Evolutionary conservation across 2,797 vertebrate genomes (phyloP).

Genomic region (Anabacerthia variegaticeps): DNA sequence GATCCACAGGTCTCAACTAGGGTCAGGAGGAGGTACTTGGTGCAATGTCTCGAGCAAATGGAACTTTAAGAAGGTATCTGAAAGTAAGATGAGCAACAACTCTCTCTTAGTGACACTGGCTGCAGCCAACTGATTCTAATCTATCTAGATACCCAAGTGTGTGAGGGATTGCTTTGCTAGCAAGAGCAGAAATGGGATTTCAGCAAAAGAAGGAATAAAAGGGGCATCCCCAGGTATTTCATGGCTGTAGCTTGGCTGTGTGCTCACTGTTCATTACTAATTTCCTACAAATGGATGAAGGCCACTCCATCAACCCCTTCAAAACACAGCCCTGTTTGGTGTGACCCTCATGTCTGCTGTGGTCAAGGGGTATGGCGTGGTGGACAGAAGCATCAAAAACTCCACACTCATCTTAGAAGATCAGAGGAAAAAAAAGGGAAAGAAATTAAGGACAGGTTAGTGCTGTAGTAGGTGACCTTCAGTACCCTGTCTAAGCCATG

Average conservation of each 20-base stretch:
- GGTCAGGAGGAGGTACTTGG: not conserved
- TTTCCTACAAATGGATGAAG: not conserved
- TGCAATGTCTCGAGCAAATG: not conserved
- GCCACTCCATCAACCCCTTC: not conserved
- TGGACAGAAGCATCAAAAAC: not conserved
- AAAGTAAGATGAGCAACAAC: not conserved
- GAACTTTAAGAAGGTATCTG: not conserved
- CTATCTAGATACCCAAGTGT: not conserved
- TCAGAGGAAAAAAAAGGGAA: not conserved
- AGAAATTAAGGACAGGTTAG: not conserved
- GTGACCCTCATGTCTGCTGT: not conserved
- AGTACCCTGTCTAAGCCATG: not conserved
- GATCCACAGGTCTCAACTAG: not conserved
- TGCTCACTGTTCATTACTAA: not conserved
- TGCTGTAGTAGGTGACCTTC: not conserved
- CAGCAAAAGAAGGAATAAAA: not conserved
- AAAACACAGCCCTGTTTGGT: not conserved
- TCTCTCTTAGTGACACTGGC: not conserved
- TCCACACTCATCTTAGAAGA: accelerated
- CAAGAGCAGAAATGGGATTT: not conserved
- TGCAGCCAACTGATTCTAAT: not conserved
- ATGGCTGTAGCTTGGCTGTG: not conserved
- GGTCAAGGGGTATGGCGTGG: not conserved
- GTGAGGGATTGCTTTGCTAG: not conserved
- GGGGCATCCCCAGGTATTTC: not conserved